Evolutionary conservation across 2,113 vertebrate species (phyloP), one percentile per base, ranked within the genome.

Genomic region (Mustela nigripes): DNA sequence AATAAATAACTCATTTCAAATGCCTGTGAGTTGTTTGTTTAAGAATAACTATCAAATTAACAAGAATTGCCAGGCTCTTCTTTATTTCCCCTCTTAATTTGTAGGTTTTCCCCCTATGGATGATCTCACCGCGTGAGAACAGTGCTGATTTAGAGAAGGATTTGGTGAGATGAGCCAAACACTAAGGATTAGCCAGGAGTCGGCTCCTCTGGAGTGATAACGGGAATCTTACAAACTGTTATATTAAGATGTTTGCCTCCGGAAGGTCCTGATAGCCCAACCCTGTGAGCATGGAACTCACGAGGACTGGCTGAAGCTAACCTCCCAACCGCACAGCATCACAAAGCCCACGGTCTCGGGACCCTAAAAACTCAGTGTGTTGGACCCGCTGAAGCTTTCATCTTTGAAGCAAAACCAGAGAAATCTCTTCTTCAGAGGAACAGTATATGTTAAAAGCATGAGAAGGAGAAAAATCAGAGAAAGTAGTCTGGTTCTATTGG

Each of bases 1-100:
- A 96, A 97, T 89, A 97, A 97, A 96, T 94, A 97, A 96, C 87
- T 98, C 87, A 94, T 97, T 97, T 93, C 82, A 89, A 95, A 86
- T 83, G 97, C 92, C 95, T 89, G n/a, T 87, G 89, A 95, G 94
- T 92, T 97, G 84, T 95, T 97, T 96, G 85, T 89, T 97, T 97
- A 94, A 91, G 94, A 98, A 96, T 88, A 97, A 89, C 91, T 95
- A 92, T n/a, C 84, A 91, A 93, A 96, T 97, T 91, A 97, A 96
- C 84, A 73, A 95, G 90, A 97, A 97, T 97, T 87, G 56, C 36
- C 92, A 74, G 18, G 14, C 31, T 94, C 45, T 94, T 39, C 39
- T 94, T 45, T 53, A n/a, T 50, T 91, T 96, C 42, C 87, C 88
- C 79, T 89, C 86, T 91, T 93, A 31, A 83, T 24, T 84, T 85